Percentiles rank a stretch among this genome's conserved stretches.
Evolutionary conservation across 2,797 vertebrate genomes (phyloP).

Genomic region (Sebastes cheni): DNA sequence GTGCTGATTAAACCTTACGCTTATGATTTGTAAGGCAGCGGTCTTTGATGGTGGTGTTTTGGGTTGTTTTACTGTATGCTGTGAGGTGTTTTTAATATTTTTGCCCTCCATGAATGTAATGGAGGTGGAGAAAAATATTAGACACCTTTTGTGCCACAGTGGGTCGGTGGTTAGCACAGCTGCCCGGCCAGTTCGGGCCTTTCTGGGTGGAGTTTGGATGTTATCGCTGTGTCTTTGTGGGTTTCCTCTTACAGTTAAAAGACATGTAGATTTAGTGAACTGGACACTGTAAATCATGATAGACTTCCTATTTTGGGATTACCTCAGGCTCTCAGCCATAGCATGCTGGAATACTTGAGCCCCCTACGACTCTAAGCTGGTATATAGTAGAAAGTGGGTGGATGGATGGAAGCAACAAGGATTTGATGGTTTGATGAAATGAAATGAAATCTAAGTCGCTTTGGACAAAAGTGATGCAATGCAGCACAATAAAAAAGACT

Average conservation of each 20-base stretch:
- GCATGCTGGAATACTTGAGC: background rate
- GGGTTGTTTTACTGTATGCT: background rate
- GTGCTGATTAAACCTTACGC: background rate
- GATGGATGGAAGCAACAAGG: background rate
- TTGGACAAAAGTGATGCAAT: background rate
- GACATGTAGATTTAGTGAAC: background rate
- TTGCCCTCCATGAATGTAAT: rapidly evolving
- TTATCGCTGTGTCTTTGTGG: background rate
- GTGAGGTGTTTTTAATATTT: background rate
- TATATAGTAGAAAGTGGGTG: background rate
- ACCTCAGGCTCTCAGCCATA: background rate
- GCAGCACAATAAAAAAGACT: background rate
- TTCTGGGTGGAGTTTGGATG: no score
- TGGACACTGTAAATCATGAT: background rate
- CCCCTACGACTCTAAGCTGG: background rate
- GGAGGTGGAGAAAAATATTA: background rate
- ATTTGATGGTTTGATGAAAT: background rate
- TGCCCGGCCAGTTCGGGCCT: background rate
- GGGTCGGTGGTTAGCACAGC: background rate
- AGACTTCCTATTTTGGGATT: background rate
- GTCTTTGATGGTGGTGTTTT: background rate
- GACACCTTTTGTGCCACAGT: background rate
- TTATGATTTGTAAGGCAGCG: background rate
- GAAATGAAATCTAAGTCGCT: background rate
- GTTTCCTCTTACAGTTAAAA: background rate